Percentiles rank a stretch among this genome's conserved stretches.
phyloP scores from a whole-genome alignment of 2,797 vertebrate genomes.

The Pampus argenteus region DNA sequence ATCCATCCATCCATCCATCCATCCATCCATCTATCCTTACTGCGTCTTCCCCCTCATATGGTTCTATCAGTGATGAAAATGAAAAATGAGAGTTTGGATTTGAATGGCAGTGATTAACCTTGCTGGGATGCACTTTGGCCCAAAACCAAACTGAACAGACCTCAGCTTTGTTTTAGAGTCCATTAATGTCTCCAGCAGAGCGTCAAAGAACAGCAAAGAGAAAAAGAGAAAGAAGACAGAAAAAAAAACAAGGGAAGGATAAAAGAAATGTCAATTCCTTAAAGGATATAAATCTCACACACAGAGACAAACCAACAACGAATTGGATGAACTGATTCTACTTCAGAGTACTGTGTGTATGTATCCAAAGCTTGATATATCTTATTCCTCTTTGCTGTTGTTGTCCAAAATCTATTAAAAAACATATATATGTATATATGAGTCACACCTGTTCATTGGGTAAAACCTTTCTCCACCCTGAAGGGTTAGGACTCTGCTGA shows the following conservation, averaged over 20 bases:
- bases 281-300: too few species aligned
- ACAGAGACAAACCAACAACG: too few species aligned
- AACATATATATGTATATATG: too few species aligned
- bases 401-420: too few species aligned
- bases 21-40: background rate
- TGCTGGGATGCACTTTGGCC: conserved; percentile 1
- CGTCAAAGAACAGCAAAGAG: background rate
- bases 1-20: background rate
- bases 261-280: too few species aligned
- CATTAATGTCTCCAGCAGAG: background rate
- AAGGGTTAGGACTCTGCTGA: too few species aligned
- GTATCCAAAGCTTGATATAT: too few species aligned
- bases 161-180: conserved; percentile 22
- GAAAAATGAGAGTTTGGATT: conserved; percentile 19
- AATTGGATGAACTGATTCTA: too few species aligned
- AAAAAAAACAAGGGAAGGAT: background rate
- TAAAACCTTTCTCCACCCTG: too few species aligned
- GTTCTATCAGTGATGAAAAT: background rate
- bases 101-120: conserved; percentile 19
- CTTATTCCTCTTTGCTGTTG: too few species aligned
- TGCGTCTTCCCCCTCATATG: background rate
- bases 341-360: too few species aligned
- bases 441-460: too few species aligned
- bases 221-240: background rate
- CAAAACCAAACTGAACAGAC: conserved; percentile 14